Evolutionary conservation across 2,113 vertebrate genomes (phyloP), one percentile per base, ranked within the genome.

Genomic region (Pomatostomus ruficeps): DNA sequence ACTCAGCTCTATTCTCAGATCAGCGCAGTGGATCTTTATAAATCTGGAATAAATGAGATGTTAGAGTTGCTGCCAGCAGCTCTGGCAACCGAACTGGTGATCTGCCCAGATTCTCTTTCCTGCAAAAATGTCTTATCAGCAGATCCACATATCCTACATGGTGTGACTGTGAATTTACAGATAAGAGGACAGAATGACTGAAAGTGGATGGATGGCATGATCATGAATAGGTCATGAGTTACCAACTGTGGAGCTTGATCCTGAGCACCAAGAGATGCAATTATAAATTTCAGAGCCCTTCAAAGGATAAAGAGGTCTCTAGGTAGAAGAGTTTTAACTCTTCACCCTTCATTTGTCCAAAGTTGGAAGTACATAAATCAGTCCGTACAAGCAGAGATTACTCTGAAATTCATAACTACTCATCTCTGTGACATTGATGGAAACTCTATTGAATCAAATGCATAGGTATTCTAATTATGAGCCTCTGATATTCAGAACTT

Each of bases 371-470:
- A 73, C 79, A 85, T 96, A 91, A 95, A 97, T 97, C 95, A 96
- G 72, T 77, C 88, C 24, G 28, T 84, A 66, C 0, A 45, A 91
- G 55, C 78, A 85, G 63, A 92, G 78, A 90, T 95, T 92, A 97
- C 93, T 97, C 89, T 95, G 88, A 96, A 96, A 96, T 96, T 97
- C 85, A 96, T 96, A 92, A 90, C 61, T 91, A 87, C 85, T 97
- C 97, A 90, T 97, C 88, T 94, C 81, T 79, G 71, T 97, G 96
- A 95, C 83, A 43, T 81, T 96, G 96, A 92, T 96, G 91, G 93
- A 97, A 97, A 93, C 54, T 79, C 91, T 95, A 80, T 88, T 91
- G 79, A 70, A 97, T 96, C 79, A 94, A 95, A 96, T 66, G 79
- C 88, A 85, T 74, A 35, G 79, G 83, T 91, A 79, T 96, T 96